Evolutionary conservation across 92 coral and sea anemone genomes (phyloP).

Genomic region (Phenganax marumi): DNA sequence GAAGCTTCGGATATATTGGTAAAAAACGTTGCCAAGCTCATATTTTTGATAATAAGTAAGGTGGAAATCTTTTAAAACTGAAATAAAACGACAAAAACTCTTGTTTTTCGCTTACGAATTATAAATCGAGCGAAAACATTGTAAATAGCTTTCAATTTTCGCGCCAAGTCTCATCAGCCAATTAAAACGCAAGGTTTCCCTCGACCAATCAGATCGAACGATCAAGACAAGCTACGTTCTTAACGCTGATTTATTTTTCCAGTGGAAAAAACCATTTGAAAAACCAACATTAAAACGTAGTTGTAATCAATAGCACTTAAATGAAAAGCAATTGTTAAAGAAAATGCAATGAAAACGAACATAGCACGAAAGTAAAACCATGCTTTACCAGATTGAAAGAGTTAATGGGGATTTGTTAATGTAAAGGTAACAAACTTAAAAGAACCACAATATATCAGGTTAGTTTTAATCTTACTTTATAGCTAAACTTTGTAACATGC

Average conservation of each 20-base stretch:
- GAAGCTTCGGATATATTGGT: conserved; percentile 22
- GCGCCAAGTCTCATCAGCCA: conserved; percentile 81
- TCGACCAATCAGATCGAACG: conserved; percentile 26
- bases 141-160: conserved; percentile 53
- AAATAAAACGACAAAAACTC: conserved; percentile 4
- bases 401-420: background rate
- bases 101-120: background rate
- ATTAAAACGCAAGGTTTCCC: conserved; percentile 51
- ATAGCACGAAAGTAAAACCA: background rate
- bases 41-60: background rate
- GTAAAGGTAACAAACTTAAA: background rate
- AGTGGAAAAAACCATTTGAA: background rate
- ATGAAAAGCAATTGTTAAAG: background rate
- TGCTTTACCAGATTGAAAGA: too few relatives aligned
- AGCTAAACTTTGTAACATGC: conserved; percentile 69
- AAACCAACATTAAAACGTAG: background rate
- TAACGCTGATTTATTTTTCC: background rate
- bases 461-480: conserved; percentile 18
- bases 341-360: background rate
- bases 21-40: conserved; percentile 39
- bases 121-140: conserved; percentile 21
- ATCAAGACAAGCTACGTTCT: background rate
- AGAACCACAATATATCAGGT: background rate
- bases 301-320: background rate
- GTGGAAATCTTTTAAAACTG: background rate